These are phyloP conservation scores for Neosilurus hyrtlii DNA, from an alignment of 2,797 vertebrate genomes.

Conservation along the genomic window DNA sequence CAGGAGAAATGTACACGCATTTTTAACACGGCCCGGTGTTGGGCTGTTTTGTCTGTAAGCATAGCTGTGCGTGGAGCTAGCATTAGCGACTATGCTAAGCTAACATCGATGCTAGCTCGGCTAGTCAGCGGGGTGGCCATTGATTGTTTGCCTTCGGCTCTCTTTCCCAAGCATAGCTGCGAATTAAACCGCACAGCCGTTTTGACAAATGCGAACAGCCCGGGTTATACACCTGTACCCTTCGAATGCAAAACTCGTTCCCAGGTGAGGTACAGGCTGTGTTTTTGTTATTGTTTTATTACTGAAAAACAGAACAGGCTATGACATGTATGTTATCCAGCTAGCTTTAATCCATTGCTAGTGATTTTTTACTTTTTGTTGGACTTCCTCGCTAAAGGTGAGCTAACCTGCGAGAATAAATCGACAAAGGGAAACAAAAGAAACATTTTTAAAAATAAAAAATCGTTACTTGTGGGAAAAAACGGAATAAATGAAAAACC, in stretches of 20 bases:
- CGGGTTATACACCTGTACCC: neutral
- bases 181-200: neutral
- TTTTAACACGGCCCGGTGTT: conserved; percentile 1
- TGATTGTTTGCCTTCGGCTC: conserved; percentile 6
- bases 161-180: neutral
- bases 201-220: neutral
- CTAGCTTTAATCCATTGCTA: neutral
- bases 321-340: neutral
- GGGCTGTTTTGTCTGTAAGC: conserved; percentile 13
- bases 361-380: no score
- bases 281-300: neutral
- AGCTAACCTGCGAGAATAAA: neutral
- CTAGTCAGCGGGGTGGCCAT: conserved; percentile 23
- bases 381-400: neutral
- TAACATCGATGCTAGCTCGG: conserved; percentile 1
- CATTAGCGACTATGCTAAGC: conserved; percentile 12
- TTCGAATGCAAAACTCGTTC: neutral
- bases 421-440: neutral
- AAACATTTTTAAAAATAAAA: no score
- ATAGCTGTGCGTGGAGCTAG: conserved; percentile 12
- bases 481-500: neutral
- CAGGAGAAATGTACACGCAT: neutral
- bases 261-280: neutral
- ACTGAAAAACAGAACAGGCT: neutral
- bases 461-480: no score